phyloP scores from a whole-genome alignment of 2,113 vertebrate species.

The Colaptes auratus region DNA sequence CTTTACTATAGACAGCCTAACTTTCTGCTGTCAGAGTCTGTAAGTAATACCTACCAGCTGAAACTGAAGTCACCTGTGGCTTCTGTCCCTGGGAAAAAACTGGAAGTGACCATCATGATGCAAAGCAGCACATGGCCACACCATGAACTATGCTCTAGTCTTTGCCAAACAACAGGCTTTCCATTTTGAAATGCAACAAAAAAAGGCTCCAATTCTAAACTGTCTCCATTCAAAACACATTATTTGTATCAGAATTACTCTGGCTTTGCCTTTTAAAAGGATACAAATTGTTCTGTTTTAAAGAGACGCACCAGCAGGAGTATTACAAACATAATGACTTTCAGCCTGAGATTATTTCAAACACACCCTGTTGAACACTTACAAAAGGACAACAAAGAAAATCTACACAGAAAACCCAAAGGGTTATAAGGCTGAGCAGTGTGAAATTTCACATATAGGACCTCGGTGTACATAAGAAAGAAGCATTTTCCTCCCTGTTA shows the following conservation, averaged over 20 bases:
- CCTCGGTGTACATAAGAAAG: neutral
- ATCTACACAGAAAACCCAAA: neutral
- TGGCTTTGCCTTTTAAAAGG: neutral
- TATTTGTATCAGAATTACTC: neutral
- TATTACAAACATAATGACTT: neutral
- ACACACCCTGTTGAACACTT: neutral
- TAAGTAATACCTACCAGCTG: neutral
- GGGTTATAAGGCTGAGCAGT: neutral
- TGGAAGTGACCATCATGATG: neutral
- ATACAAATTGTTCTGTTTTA: neutral
- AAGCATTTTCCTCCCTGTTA: neutral
- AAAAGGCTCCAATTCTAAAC: neutral
- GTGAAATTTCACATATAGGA: neutral
- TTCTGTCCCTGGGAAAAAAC: neutral
- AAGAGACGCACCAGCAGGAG: neutral
- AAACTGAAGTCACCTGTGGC: neutral
- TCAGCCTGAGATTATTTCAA: neutral
- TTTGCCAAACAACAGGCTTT: neutral
- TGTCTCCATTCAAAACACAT: neutral
- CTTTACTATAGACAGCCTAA: neutral
- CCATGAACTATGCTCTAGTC: neutral
- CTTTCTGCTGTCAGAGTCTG: neutral
- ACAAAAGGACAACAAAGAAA: neutral
- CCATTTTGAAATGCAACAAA: neutral
- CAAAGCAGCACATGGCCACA: neutral